These are phyloP conservation scores for Neolamprologus sp. DNA, from an alignment of 2,113 vertebrate genomes.

Conservation along the genomic window DNA sequence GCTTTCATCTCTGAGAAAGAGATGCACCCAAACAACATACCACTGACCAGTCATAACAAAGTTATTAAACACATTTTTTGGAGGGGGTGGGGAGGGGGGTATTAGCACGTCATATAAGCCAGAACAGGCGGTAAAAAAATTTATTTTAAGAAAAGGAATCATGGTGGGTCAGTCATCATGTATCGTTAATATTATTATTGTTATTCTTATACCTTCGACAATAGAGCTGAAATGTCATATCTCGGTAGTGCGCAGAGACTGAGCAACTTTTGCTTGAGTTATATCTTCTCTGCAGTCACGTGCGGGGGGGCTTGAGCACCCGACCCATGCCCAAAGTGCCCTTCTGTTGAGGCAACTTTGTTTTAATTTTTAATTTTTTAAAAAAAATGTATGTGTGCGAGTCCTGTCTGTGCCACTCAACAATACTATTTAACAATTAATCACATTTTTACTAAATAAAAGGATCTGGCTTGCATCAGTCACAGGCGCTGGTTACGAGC, in stretches of 20 bases:
- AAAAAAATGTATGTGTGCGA: accelerated
- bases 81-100: not conserved
- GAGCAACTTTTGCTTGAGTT: not conserved
- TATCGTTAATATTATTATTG: accelerated
- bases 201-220: accelerated
- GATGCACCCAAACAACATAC: not conserved
- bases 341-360: not conserved
- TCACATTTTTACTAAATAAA: accelerated
- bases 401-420: accelerated
- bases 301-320: not conserved
- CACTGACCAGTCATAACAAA: not conserved
- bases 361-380: not conserved
- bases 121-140: not conserved
- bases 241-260: not conserved
- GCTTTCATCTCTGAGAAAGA: not conserved
- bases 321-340: not conserved
- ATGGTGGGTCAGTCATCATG: accelerated
- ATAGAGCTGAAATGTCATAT: not conserved
- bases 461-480: not conserved
- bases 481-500: not conserved
- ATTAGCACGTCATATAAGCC: accelerated
- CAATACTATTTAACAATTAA: accelerated
- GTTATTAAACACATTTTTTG: accelerated
- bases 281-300: accelerated
- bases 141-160: accelerated